Base-by-base conservation (phyloP, 2,113 vertebrate genomes). In the Camelus bactrianus region DNA sequence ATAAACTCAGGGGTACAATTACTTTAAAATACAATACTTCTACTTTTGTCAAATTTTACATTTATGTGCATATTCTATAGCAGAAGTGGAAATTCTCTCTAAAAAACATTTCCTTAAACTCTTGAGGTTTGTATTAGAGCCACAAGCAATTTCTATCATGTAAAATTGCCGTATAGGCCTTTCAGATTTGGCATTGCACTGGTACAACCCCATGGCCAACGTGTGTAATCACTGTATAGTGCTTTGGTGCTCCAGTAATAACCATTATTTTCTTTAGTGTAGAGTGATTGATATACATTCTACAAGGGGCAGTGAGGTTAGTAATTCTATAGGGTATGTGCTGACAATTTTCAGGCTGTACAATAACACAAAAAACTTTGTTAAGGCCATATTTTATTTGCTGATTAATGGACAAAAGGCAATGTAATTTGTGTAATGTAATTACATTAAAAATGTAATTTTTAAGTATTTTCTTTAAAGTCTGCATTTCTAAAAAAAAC, bases 301-400 rank as follows among this genome's bases (percentile, higher is more conserved):
- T 97, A 97, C 93, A 98, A 97, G 94, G 96, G 96, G 97, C 56
- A 48, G 93, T 84, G 81, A 98, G 95, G 95, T 98, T 96, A 97
- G 91, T 95, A 96, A 94, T 94, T 98, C 93, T 98, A 95, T 81
- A 86, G 48, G 93, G 89, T 95, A 30, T 96, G 80, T 98, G 95
- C 95, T 94, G 97, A 97, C 93, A 96, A 94, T 96, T 76, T 80
- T 98, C 91, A 97, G 98, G 98, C 96, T 97, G 91, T 97, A 97
- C 93, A 96, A 91, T 96, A 91, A 95, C 95, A 98, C 96, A 97
- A 98, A 92, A 97, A 98, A 97, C 97, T 98, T 98, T 69, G 58
- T 70, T 98, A 98, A 98, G 98, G 96, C 97, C 96, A 82, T 98
- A 97, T 98, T 98, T 98, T 98, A 98, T 98, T 98, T 98, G 97